phyloP scores from a whole-genome alignment of 2,113 vertebrate genomes.

The Sinocyclocheilus grahami region DNA sequence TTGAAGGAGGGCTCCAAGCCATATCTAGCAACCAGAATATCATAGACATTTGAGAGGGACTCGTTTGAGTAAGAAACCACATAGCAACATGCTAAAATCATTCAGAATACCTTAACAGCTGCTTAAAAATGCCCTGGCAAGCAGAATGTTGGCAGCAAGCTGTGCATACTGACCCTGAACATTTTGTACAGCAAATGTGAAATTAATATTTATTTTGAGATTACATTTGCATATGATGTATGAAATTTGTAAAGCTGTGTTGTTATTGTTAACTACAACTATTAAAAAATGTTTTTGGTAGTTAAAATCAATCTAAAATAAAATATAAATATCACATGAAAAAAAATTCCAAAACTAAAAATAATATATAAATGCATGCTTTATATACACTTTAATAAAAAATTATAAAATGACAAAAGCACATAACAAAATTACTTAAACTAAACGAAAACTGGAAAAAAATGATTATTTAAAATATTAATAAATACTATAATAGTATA shows the following conservation, averaged over 20 bases:
- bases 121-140: neutral
- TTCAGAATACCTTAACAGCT: neutral
- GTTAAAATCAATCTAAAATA: too few relatives aligned
- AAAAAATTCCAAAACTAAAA: too few relatives aligned
- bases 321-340: too few relatives aligned
- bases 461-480: neutral
- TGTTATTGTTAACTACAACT: neutral
- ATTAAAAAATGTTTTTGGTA: too few relatives aligned
- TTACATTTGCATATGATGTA: neutral
- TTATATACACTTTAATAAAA: too few relatives aligned
- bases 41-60: neutral
- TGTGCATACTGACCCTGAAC: neutral
- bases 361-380: too few relatives aligned
- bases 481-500: neutral
- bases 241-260: neutral
- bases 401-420: neutral
- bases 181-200: neutral
- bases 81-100: neutral
- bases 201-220: neutral
- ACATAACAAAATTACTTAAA: neutral
- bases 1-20: neutral
- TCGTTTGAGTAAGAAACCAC: neutral
- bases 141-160: neutral
- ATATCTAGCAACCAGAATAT: neutral
- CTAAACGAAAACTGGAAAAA: neutral